These are phyloP conservation scores for Xenopus laevis DNA, from an alignment of 2,113 vertebrate genomes.

Conservation along the genomic window DNA sequence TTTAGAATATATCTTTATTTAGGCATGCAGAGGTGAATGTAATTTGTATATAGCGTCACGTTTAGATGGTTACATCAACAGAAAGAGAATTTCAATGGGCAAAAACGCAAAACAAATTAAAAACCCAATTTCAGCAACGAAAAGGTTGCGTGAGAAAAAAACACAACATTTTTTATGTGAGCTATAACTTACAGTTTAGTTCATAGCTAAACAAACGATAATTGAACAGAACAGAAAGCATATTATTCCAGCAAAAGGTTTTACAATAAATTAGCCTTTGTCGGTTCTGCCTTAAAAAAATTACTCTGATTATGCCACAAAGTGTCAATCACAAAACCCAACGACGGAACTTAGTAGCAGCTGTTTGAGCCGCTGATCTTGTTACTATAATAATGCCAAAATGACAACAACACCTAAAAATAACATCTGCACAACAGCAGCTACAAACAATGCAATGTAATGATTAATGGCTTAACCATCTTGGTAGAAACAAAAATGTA, in stretches of 20 bases:
- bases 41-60: no score
- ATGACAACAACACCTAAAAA: no score
- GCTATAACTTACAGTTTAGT: no score
- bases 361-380: constrained; percentile 1
- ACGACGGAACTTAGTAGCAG: constrained; percentile 3
- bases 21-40: no score
- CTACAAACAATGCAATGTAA: not conserved
- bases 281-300: constrained; percentile 24
- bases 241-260: constrained; percentile 21
- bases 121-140: no score
- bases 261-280: constrained; percentile 31
- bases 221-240: constrained; percentile 22
- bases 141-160: no score
- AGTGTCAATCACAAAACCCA: constrained; percentile 20
- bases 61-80: no score
- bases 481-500: constrained; percentile 5
- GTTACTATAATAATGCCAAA: no score
- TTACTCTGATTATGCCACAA: constrained; percentile 26
- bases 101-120: no score
- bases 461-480: not conserved
- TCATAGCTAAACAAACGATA: constrained; percentile 25
- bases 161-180: no score
- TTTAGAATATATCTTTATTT: no score
- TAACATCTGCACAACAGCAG: not conserved
- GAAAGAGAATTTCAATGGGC: no score